phyloP scores from a whole-genome alignment of 1,140 invertebrate species.

The Drosophila kanapiae region DNA sequence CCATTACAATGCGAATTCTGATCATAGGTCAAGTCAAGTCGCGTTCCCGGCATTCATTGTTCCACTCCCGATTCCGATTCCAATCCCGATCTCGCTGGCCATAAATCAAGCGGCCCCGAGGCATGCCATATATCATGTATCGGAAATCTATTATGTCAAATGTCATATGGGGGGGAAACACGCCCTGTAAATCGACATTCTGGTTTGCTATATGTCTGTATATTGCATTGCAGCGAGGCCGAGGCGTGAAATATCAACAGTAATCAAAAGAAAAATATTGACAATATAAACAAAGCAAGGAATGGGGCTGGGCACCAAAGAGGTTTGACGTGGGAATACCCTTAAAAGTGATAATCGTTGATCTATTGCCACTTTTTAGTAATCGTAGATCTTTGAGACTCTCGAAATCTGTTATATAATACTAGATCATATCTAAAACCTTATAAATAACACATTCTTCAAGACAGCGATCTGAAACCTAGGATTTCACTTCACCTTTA shows the following conservation, averaged over 20 bases:
- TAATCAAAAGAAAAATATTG: constrained; percentile 75
- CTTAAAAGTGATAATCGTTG: not conserved
- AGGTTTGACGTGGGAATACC: constrained; percentile 33
- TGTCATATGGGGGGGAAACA: constrained; percentile 52
- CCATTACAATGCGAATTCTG: constrained; percentile 50
- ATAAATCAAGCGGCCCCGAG: constrained; percentile 46
- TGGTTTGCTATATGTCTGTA: constrained; percentile 1
- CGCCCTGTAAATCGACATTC: constrained; percentile 50
- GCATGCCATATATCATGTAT: constrained; percentile 39
- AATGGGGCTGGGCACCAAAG: not conserved
- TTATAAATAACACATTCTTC: too few species aligned
- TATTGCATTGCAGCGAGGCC: constrained; percentile 41
- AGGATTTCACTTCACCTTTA: too few species aligned
- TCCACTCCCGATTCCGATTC: constrained; percentile 26
- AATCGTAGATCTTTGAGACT: too few species aligned
- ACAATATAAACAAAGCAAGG: constrained; percentile 50
- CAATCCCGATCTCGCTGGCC: constrained; percentile 11
- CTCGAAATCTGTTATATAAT: too few species aligned
- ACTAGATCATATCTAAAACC: too few species aligned
- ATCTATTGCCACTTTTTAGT: not conserved
- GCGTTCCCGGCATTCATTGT: constrained; percentile 29
- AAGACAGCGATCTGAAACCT: too few species aligned
- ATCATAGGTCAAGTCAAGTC: constrained; percentile 53
- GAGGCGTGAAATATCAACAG: constrained; percentile 78
- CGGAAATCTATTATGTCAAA: constrained; percentile 62